Conservation (phyloP, 1,140 invertebrate genomes). For the Drusus annulatus region DNA sequence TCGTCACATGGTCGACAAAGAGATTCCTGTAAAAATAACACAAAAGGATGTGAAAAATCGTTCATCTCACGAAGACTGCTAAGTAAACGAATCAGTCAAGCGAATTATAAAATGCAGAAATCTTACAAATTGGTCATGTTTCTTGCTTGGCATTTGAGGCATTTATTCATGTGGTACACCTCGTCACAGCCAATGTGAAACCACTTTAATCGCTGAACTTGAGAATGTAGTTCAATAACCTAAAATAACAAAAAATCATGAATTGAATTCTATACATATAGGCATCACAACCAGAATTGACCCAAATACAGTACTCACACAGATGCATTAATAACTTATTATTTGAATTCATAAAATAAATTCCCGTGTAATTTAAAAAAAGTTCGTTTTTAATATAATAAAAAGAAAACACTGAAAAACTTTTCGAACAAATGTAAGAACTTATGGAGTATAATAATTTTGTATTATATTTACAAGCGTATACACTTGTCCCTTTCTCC, state of each 20-base stretch:
- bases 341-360: too few relatives aligned
- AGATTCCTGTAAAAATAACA: conserved; percentile 70
- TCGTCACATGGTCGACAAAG: conserved; percentile 81
- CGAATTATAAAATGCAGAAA: conserved; percentile 28
- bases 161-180: conserved; percentile 88
- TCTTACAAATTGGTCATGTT: conserved; percentile 45
- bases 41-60: not conserved
- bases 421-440: too few relatives aligned
- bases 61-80: not conserved
- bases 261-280: not conserved
- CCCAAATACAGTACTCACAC: too few relatives aligned
- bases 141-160: conserved; percentile 65
- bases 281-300: too few relatives aligned
- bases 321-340: too few relatives aligned
- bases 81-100: too few relatives aligned
- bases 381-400: too few relatives aligned
- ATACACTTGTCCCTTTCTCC: too few relatives aligned
- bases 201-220: conserved; percentile 73
- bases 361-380: too few relatives aligned
- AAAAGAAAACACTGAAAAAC: too few relatives aligned
- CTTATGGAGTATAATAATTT: too few relatives aligned
- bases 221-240: conserved; percentile 64
- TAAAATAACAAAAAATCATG: conserved; percentile 55
- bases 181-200: conserved; percentile 89
- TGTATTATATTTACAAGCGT: too few relatives aligned